phyloP scores from a whole-genome alignment of 1,140 invertebrate genomes.

The Brachionus rotundiformis region DNA sequence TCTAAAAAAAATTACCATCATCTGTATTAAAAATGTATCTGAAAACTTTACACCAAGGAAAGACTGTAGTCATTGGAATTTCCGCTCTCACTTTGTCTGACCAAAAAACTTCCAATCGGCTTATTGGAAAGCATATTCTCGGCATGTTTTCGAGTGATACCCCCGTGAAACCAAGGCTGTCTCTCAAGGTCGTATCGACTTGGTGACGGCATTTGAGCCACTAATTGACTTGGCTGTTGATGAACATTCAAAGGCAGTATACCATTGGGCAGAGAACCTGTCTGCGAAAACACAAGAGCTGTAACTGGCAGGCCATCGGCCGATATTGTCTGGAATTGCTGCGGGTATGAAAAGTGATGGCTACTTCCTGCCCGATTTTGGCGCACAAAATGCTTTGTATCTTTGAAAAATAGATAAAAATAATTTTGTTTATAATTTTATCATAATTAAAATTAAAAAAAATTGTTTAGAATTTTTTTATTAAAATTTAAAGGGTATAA shows the following conservation, averaged over 20 bases:
- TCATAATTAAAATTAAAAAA: background rate
- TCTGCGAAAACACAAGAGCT: conserved; percentile 22
- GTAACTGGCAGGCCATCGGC: conserved; percentile 11
- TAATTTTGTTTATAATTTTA: background rate
- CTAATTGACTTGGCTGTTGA: background rate
- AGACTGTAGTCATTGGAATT: conserved; percentile 51
- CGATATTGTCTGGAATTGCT: conserved; percentile 9
- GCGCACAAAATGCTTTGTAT: background rate
- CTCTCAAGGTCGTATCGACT: background rate
- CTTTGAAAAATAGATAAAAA: background rate
- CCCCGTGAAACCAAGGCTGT: conserved; percentile 50
- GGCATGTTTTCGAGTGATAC: conserved; percentile 41
- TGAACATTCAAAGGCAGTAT: conserved; percentile 12
- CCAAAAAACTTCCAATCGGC: conserved; percentile 50
- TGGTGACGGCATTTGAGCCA: background rate
- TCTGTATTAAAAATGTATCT: background rate
- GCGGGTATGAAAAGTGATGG: conserved; percentile 26
- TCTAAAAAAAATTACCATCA: conserved; percentile 25
- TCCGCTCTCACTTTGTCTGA: conserved; percentile 51
- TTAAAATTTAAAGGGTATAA: no score
- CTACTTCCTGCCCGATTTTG: background rate
- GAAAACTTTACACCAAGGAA: conserved; percentile 33
- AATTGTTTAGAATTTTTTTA: no score
- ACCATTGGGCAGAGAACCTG: background rate
- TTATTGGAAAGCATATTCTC: conserved; percentile 20